phyloP scores from a whole-genome alignment of 2,113 vertebrate species.

The Tachycineta bicolor region DNA sequence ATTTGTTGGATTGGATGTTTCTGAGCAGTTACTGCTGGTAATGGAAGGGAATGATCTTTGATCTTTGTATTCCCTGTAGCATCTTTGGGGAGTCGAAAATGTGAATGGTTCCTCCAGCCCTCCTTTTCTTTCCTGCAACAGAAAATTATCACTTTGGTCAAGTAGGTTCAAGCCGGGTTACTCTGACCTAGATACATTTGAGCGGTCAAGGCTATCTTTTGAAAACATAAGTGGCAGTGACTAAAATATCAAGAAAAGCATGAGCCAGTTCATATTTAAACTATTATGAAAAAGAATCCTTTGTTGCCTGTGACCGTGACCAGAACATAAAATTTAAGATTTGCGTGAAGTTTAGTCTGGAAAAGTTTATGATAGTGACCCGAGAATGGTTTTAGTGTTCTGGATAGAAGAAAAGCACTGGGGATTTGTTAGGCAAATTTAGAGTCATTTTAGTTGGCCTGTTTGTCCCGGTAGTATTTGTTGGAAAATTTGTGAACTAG shows the following conservation, averaged over 20 bases:
- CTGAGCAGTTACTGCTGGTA: not conserved
- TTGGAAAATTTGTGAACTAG: not conserved
- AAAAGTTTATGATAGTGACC: not conserved
- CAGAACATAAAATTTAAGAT: not conserved
- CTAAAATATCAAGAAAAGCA: not conserved
- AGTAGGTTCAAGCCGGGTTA: not conserved
- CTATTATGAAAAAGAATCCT: not conserved
- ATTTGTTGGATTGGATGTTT: not conserved
- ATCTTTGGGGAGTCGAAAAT: not conserved
- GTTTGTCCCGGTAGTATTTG: not conserved
- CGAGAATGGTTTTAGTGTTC: not conserved
- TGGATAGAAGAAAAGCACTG: not conserved
- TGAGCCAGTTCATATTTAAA: not conserved
- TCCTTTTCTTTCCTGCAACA: not conserved
- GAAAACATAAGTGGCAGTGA: not conserved
- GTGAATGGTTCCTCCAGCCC: not conserved
- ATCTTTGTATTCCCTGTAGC: not conserved
- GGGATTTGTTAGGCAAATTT: not conserved
- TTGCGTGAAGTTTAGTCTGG: not conserved
- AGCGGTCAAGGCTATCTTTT: not conserved
- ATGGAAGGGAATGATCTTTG: not conserved
- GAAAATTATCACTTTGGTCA: not conserved
- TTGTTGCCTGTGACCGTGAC: not conserved
- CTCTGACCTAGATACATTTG: not conserved
- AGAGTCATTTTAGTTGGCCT: not conserved